Evolutionary conservation across 2,888 invertebrate genomes (phyloP).

Genomic region (Branchipolynoe longqiensis): DNA sequence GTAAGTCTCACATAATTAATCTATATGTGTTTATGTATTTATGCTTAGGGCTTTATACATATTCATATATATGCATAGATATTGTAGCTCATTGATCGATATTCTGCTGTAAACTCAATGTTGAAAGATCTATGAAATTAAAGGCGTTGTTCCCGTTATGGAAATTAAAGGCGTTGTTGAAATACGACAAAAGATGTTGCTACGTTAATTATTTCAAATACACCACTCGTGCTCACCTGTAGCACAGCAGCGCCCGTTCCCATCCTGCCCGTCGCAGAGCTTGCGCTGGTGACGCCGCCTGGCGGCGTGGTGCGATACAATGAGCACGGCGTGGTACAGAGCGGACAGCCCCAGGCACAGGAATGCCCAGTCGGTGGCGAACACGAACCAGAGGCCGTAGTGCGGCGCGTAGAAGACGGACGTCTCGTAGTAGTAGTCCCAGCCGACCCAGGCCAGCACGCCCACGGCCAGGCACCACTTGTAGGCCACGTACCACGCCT

Average conservation of each 20-base stretch:
- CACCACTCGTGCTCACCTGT: background rate
- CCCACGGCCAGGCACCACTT: background rate
- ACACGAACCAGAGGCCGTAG: slow-evolving; percentile 42
- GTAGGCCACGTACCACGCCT: slow-evolving; percentile 33
- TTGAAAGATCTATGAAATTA: background rate
- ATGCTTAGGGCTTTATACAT: too few species aligned
- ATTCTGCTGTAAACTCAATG: background rate
- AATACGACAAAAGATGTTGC: background rate
- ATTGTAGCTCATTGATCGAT: background rate
- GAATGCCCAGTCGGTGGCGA: slow-evolving; percentile 50
- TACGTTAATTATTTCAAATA: background rate
- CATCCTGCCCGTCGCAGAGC: background rate
- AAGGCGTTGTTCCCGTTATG: background rate
- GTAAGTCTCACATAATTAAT: too few species aligned
- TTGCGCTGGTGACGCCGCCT: background rate
- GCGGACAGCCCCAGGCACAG: background rate
- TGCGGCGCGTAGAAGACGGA: slow-evolving; percentile 42
- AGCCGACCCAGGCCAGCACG: background rate
- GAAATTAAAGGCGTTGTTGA: background rate
- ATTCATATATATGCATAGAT: background rate
- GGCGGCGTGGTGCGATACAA: background rate
- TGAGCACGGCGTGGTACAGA: background rate
- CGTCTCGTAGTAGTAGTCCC: slow-evolving; percentile 21
- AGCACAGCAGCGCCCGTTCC: background rate
- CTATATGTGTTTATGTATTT: too few species aligned